These are phyloP conservation scores for Tragopan temminckii DNA, from an alignment of 2,797 vertebrate species.

Conservation along the genomic window DNA sequence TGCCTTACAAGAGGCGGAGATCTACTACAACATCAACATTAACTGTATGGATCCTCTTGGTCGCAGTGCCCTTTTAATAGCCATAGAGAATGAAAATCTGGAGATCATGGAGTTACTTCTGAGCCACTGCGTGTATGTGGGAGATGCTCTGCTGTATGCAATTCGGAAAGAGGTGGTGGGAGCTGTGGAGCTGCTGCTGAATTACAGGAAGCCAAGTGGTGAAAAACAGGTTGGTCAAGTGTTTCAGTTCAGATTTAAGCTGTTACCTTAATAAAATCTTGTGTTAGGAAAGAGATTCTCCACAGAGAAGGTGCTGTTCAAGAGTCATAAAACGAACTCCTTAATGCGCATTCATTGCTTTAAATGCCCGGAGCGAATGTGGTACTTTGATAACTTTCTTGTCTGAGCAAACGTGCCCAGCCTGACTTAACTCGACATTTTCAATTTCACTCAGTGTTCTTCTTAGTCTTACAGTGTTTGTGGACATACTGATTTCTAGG, in stretches of 20 bases:
- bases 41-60: conserved; percentile 97
- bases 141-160: conserved; percentile 94
- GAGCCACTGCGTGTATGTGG: conserved; percentile 92
- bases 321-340: neutral
- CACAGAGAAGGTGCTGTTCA: neutral
- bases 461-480: neutral
- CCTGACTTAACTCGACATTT: neutral
- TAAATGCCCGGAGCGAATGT: neutral
- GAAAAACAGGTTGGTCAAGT: conserved; percentile 90
- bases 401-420: neutral
- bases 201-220: conserved; percentile 90
- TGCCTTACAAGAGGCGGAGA: conserved; percentile 93
- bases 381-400: neutral
- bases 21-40: conserved; percentile 97
- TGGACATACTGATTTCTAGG: conserved; percentile 4
- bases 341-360: neutral
- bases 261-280: neutral
- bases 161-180: conserved; percentile 97
- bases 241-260: neutral
- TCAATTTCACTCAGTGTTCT: neutral
- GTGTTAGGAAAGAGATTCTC: neutral
- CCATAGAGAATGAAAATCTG: conserved; percentile 97
- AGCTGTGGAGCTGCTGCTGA: conserved; percentile 95
- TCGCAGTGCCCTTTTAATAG: conserved; percentile 93
- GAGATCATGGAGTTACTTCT: conserved; percentile 97